These are phyloP conservation scores for Phortica magna DNA, from an alignment of 2,888 invertebrate species.

Conservation along the genomic window DNA sequence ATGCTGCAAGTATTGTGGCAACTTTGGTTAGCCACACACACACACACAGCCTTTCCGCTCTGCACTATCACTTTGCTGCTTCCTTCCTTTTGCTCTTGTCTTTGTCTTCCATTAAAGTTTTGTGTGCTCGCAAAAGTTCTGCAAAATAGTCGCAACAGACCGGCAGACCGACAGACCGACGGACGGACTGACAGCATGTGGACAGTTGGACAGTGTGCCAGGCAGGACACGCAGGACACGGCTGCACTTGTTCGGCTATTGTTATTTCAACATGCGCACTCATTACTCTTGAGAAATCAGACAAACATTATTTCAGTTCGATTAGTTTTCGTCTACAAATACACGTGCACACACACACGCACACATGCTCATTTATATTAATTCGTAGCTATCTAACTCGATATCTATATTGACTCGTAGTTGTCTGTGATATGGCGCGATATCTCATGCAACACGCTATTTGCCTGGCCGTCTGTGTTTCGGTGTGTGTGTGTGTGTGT, in stretches of 20 bases:
- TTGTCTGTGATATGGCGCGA: not conserved
- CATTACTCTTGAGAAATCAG: constrained; percentile 62
- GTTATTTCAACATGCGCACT: constrained; percentile 58
- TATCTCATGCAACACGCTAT: not conserved
- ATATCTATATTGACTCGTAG: not conserved
- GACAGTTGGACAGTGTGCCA: not conserved
- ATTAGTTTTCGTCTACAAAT: constrained; percentile 56
- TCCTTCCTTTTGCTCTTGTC: not conserved
- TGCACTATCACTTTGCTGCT: not conserved
- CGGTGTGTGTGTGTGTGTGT: constrained; percentile 37
- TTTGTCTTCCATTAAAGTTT: constrained; percentile 2
- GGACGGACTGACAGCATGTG: constrained; percentile 42
- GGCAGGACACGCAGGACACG: not conserved
- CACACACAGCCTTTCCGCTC: not conserved
- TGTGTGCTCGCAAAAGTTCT: not conserved
- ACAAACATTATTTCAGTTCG: constrained; percentile 62
- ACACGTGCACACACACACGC: not conserved
- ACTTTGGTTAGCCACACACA: not conserved
- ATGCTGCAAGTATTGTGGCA: not conserved
- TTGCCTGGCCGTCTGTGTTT: constrained; percentile 3
- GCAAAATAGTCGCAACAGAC: not conserved
- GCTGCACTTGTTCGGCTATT: constrained; percentile 34
- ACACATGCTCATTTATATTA: not conserved
- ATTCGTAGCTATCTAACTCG: not conserved
- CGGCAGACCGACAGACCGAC: not conserved